Percentiles rank a stretch among this genome's conserved stretches.
phyloP scores from a whole-genome alignment of 2,888 invertebrate species.

The Axea sp. region DNA sequence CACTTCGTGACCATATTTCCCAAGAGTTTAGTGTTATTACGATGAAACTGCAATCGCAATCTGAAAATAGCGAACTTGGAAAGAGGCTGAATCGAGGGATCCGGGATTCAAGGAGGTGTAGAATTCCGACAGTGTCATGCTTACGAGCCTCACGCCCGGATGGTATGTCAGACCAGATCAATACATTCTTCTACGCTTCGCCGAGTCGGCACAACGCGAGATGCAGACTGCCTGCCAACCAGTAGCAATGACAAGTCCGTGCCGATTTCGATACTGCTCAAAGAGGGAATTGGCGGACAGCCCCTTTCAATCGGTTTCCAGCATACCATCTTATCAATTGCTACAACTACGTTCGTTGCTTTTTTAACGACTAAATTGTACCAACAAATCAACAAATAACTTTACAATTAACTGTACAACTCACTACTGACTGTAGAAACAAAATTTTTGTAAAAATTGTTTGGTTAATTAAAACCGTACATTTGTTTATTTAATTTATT shows the following conservation, averaged over 20 bases:
- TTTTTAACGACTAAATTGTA: slow-evolving; percentile 44
- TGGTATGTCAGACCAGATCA: slow-evolving; percentile 76
- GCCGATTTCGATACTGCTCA: slow-evolving; percentile 63
- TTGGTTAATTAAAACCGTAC: too few relatives aligned
- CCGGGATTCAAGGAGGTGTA: slow-evolving; percentile 67
- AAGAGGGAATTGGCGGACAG: slow-evolving; percentile 57
- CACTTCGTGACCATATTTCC: slow-evolving; percentile 58
- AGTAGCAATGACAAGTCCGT: slow-evolving; percentile 66
- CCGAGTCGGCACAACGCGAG: slow-evolving; percentile 72
- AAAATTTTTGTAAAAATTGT: too few relatives aligned
- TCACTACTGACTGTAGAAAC: too few relatives aligned
- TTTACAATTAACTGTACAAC: slow-evolving; percentile 13
- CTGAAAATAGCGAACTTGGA: slow-evolving; percentile 60
- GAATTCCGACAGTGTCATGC: slow-evolving; percentile 74
- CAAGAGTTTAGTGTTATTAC: slow-evolving; percentile 60
- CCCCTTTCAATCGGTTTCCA: slow-evolving; percentile 51
- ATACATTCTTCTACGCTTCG: slow-evolving; percentile 77
- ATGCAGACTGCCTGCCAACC: slow-evolving; percentile 67
- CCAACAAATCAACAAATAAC: slow-evolving; percentile 35
- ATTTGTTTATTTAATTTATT: too few relatives aligned
- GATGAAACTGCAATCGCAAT: slow-evolving; percentile 57
- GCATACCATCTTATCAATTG: slow-evolving; percentile 49
- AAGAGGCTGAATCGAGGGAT: slow-evolving; percentile 62
- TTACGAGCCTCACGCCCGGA: slow-evolving; percentile 72
- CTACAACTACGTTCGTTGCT: slow-evolving; percentile 25